Percentiles rank a stretch among this genome's conserved stretches.
Evolutionary conservation across 1,140 invertebrate genomes (phyloP).

Genomic region (Papilio dardanus): DNA sequence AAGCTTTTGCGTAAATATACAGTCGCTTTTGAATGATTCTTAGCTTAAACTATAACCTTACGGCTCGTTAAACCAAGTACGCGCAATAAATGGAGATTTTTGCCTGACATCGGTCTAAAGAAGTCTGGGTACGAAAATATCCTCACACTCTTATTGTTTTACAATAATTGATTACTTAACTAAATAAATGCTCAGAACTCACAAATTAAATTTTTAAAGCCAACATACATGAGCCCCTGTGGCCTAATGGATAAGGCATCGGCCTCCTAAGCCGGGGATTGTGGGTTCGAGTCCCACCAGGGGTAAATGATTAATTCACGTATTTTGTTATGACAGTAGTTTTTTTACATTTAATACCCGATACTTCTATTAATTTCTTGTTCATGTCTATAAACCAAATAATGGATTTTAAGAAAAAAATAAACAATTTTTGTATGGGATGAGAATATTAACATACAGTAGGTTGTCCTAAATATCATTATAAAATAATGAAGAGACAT

Average conservation of each 20-base stretch:
- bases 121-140: no score
- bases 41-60: neutral
- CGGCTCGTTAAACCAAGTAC: no score
- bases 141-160: no score
- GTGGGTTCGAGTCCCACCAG: constrained; percentile 51
- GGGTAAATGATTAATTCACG: neutral
- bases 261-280: constrained; percentile 52
- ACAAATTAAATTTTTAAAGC: neutral
- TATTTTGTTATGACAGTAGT: neutral
- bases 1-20: neutral
- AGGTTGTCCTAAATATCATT: no score
- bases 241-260: constrained; percentile 46
- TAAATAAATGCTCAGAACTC: no score
- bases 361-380: neutral
- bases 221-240: constrained; percentile 39
- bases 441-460: no score
- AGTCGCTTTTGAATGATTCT: neutral
- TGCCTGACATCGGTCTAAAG: no score
- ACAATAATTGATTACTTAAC: no score
- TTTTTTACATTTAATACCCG: neutral
- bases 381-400: no score
- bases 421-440: no score
- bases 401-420: no score
- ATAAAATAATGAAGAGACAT: neutral
- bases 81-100: no score